Evolutionary conservation across 1,140 invertebrate species (phyloP).

Genomic region (Melipona quadrifasciata): DNA sequence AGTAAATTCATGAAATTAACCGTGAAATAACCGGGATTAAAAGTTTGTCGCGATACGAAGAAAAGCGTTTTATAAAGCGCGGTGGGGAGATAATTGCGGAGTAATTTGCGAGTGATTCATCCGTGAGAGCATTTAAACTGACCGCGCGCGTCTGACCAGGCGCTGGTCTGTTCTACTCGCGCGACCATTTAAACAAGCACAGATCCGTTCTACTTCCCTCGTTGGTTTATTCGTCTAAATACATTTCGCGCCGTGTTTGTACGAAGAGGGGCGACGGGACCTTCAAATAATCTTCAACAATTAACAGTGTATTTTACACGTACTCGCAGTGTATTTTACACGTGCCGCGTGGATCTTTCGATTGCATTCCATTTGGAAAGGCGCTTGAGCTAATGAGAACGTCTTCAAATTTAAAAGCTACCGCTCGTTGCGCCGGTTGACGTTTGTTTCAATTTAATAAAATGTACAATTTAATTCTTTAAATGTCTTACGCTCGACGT

Average conservation of each 20-base stretch:
- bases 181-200: neutral
- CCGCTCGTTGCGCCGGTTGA: neutral
- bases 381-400: neutral
- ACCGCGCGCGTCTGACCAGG: neutral
- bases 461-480: no score
- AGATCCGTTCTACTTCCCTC: constrained; percentile 6
- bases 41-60: neutral
- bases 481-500: no score
- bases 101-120: constrained; percentile 27
- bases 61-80: neutral
- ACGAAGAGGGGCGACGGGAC: neutral
- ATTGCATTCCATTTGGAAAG: neutral
- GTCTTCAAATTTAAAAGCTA: no score
- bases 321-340: neutral
- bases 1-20: neutral
- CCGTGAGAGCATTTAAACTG: constrained; percentile 11
- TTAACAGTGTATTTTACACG: neutral
- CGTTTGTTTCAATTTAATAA: neutral
- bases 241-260: neutral
- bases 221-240: constrained; percentile 23
- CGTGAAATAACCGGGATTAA: neutral
- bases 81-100: neutral
- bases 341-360: no score
- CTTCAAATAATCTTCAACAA: constrained; percentile 15
- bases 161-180: constrained; percentile 9